Percentiles rank a stretch among this genome's conserved stretches.
phyloP scores from a whole-genome alignment of 2,797 vertebrate genomes.

The Coracias cyanogaster region DNA sequence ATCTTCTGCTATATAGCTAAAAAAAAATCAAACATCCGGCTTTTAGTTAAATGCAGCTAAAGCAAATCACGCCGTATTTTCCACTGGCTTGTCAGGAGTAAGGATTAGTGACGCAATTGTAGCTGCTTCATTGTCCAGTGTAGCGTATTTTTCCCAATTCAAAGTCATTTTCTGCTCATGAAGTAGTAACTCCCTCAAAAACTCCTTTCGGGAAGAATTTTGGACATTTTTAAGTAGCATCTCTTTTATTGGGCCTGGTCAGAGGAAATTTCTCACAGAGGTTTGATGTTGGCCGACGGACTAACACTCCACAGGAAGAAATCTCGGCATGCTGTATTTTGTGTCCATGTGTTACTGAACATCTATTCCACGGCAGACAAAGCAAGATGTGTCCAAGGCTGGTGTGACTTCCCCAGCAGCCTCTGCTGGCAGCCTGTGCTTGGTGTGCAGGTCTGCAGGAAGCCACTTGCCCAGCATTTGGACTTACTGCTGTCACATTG shows the following conservation, averaged over 20 bases:
- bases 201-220: not conserved
- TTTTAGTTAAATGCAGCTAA: not conserved
- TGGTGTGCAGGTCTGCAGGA: not conserved
- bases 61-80: not conserved
- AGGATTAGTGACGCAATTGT: not conserved
- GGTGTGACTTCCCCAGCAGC: not conserved
- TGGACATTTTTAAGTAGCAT: not conserved
- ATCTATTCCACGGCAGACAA: not conserved
- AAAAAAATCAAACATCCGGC: not conserved
- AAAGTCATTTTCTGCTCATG: not conserved
- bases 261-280: accelerated
- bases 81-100: not conserved
- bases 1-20: not conserved
- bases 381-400: not conserved
- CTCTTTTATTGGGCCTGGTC: accelerated
- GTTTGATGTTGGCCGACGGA: not conserved
- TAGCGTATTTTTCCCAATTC: not conserved
- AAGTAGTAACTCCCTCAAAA: not conserved
- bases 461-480: not conserved
- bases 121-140: not conserved
- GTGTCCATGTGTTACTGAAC: not conserved
- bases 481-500: not conserved
- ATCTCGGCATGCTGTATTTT: not conserved
- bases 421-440: not conserved
- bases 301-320: not conserved